These are phyloP conservation scores for Diprion similis DNA, from an alignment of 1,140 invertebrate genomes.

Conservation along the genomic window DNA sequence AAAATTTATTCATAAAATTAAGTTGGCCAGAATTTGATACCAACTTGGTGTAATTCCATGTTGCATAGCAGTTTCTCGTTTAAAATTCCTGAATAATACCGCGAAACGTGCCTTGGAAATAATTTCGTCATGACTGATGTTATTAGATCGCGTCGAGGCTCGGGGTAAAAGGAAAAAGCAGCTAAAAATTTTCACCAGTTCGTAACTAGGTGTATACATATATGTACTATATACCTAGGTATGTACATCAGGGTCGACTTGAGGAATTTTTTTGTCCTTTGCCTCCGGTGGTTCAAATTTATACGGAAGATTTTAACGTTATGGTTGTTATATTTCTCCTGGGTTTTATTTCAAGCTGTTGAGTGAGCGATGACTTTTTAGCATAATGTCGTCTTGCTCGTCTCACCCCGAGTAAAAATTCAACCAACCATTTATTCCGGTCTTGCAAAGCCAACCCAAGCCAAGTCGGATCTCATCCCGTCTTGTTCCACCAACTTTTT, in stretches of 20 bases:
- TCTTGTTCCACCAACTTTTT: neutral
- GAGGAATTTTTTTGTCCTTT: neutral
- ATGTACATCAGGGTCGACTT: neutral
- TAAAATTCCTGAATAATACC: conserved; percentile 11
- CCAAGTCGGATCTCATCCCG: too few species aligned
- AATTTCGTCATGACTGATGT: conserved; percentile 20
- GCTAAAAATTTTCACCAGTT: neutral
- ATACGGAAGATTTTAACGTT: neutral
- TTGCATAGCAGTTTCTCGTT: conserved; percentile 14
- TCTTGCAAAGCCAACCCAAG: neutral
- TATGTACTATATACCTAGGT: too few species aligned
- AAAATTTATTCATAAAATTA: conserved; percentile 17
- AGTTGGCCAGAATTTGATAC: neutral
- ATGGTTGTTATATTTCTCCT: neutral
- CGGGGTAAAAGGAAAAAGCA: neutral
- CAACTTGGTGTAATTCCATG: neutral
- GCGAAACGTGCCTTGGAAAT: conserved; percentile 7
- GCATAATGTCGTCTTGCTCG: neutral
- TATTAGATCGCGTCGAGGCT: conserved; percentile 5
- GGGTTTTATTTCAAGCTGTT: conserved; percentile 5
- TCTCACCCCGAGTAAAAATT: neutral
- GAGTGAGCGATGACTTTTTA: conserved; percentile 4
- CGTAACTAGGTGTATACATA: too few species aligned
- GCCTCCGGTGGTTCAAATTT: neutral
- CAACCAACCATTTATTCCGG: neutral